Evolutionary conservation across 2,113 vertebrate species (phyloP).

Genomic region (Pachypanchax playfairii): DNA sequence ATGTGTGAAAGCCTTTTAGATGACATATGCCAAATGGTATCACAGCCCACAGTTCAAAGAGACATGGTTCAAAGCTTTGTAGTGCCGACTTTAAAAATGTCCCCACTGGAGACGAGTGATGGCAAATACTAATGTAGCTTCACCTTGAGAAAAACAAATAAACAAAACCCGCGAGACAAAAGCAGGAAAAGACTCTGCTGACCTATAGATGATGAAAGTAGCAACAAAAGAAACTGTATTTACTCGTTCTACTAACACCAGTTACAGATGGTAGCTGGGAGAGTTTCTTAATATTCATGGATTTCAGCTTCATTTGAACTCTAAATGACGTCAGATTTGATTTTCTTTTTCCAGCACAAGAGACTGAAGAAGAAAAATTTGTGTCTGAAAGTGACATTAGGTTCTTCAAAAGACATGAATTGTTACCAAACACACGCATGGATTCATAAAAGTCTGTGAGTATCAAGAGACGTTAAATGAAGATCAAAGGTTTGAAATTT

Average conservation of each 20-base stretch:
- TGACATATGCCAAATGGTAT: slow-evolving; percentile 68
- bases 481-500: too few species aligned
- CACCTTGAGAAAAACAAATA: slow-evolving; percentile 49
- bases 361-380: too few species aligned
- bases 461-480: too few species aligned
- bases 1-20: slow-evolving; percentile 70
- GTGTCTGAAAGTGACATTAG: too few species aligned
- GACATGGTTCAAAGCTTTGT: slow-evolving; percentile 32
- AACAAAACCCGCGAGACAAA: slow-evolving; percentile 47
- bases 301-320: too few species aligned
- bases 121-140: slow-evolving; percentile 44
- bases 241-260: not conserved
- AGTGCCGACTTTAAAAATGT: slow-evolving; percentile 51
- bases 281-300: too few species aligned
- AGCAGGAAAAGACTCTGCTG: slow-evolving; percentile 43
- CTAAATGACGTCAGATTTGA: too few species aligned
- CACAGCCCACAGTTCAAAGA: slow-evolving; percentile 17
- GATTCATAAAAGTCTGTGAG: too few species aligned
- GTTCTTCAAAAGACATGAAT: too few species aligned
- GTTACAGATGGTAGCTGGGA: not conserved
- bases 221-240: too few species aligned
- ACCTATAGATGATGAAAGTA: slow-evolving; percentile 20
- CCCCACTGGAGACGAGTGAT: slow-evolving; percentile 26
- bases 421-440: too few species aligned
- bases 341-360: too few species aligned